Evolutionary conservation across 1,140 invertebrate genomes (phyloP).

Genomic region (Drosophila aff.): DNA sequence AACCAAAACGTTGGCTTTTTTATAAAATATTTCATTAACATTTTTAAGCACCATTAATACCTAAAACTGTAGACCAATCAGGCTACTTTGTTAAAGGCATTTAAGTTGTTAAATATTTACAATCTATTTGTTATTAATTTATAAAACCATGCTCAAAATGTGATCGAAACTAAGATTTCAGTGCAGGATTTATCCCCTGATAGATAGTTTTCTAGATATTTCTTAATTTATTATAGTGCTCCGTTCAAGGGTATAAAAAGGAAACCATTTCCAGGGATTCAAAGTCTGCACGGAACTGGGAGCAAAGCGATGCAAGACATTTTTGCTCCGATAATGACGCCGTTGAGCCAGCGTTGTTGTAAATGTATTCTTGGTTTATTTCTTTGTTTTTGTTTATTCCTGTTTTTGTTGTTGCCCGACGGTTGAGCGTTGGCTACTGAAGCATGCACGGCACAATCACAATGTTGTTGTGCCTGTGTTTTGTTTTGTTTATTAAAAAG

Average conservation of each 20-base stretch:
- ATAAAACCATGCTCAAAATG: no score
- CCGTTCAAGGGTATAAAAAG: conserved; percentile 15
- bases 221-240: conserved; percentile 13
- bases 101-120: no score
- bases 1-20: no score
- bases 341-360: conserved; percentile 54
- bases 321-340: conserved; percentile 73
- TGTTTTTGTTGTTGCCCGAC: conserved; percentile 41
- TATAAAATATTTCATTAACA: no score
- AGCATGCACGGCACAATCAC: conserved; percentile 69
- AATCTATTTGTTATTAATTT: no score
- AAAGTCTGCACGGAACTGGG: conserved; percentile 2
- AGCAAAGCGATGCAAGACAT: conserved; percentile 57
- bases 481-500: conserved; percentile 80
- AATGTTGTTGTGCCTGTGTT: conserved; percentile 51
- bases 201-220: neutral
- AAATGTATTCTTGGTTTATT: conserved; percentile 15
- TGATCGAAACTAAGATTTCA: neutral
- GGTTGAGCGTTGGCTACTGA: conserved; percentile 63
- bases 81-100: no score
- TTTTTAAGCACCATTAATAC: no score
- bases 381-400: conserved; percentile 1
- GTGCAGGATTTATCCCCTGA: neutral
- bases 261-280: conserved; percentile 28
- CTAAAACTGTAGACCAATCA: no score